Evolutionary conservation across 2,888 invertebrate species (phyloP).

Genomic region (Lymantria monacha): DNA sequence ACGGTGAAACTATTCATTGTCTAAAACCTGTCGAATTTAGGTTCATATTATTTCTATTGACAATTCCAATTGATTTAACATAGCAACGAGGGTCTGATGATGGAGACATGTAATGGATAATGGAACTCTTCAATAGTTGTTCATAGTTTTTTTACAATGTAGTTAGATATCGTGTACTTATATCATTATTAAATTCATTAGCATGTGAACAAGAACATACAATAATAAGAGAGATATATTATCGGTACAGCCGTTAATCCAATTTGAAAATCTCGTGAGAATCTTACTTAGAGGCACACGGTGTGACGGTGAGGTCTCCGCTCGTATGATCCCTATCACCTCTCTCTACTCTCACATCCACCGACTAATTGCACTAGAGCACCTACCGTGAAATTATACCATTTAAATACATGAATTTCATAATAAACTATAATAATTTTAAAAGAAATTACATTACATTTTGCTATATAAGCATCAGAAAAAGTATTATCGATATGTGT

Average conservation of each 20-base stretch:
- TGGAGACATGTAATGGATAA: too few relatives aligned
- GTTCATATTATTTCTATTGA: too few relatives aligned
- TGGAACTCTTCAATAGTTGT: too few relatives aligned
- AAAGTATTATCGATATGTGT: too few relatives aligned
- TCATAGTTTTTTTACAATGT: too few relatives aligned
- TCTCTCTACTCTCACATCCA: slow-evolving; percentile 61
- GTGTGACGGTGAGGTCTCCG: slow-evolving; percentile 42
- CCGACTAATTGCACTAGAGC: slow-evolving; percentile 67
- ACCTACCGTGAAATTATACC: slow-evolving; percentile 69
- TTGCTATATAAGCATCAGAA: slow-evolving; percentile 33
- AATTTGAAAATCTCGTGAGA: slow-evolving; percentile 37
- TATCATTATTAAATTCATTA: too few relatives aligned
- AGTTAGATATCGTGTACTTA: too few relatives aligned
- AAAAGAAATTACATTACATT: slow-evolving; percentile 33
- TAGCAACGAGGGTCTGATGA: too few relatives aligned
- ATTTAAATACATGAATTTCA: slow-evolving; percentile 57
- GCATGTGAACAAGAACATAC: slow-evolving; percentile 20
- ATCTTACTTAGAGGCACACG: slow-evolving; percentile 33
- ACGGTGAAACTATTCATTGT: too few relatives aligned
- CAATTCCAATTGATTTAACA: too few relatives aligned
- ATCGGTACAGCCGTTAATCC: slow-evolving; percentile 33
- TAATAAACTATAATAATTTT: slow-evolving; percentile 53
- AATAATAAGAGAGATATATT: slow-evolving; percentile 21
- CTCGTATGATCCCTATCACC: slow-evolving; percentile 48
- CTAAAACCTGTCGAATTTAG: too few relatives aligned